A percentile compares a stretch with the other conserved stretches of the same genome.
Conservation (phyloP, 2,888 invertebrate species). For the Norana najaformis region DNA sequence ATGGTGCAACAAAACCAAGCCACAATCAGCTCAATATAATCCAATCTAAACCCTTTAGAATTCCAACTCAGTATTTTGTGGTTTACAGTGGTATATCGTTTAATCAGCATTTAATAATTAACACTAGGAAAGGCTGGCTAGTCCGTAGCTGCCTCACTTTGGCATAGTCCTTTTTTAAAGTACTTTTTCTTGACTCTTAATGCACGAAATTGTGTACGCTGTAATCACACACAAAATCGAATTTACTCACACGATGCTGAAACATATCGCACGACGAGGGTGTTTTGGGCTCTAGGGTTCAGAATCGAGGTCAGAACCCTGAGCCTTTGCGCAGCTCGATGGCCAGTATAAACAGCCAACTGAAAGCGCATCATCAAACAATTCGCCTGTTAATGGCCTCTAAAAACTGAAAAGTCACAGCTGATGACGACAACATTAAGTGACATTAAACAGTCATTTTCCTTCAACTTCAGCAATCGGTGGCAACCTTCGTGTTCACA, state of each 20-base stretch:
- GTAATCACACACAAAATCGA: not conserved
- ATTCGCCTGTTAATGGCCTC: not conserved
- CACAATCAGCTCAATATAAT: too few species aligned
- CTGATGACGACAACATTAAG: conserved; percentile 5
- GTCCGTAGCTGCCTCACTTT: not conserved
- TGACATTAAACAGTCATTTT: not conserved
- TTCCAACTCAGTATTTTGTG: not conserved
- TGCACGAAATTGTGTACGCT: not conserved
- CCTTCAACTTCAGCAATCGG: not conserved
- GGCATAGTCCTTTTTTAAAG: not conserved
- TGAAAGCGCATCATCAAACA: not conserved
- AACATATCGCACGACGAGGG: not conserved
- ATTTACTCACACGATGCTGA: not conserved
- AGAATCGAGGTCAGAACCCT: conserved; percentile 20
- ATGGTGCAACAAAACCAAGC: too few species aligned
- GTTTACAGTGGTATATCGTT: not conserved
- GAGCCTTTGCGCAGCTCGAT: conserved; percentile 6
- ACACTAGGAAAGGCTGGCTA: not conserved
- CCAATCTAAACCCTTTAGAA: too few species aligned
- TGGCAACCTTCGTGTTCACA: not conserved
- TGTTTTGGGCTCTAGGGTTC: conserved; percentile 10
- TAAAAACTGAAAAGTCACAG: not conserved
- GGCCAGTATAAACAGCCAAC: not conserved
- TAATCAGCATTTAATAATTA: not conserved
- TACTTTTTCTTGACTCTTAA: not conserved